These are phyloP conservation scores for Biston stratarius DNA, from an alignment of 2,888 invertebrate genomes.

Conservation along the genomic window DNA sequence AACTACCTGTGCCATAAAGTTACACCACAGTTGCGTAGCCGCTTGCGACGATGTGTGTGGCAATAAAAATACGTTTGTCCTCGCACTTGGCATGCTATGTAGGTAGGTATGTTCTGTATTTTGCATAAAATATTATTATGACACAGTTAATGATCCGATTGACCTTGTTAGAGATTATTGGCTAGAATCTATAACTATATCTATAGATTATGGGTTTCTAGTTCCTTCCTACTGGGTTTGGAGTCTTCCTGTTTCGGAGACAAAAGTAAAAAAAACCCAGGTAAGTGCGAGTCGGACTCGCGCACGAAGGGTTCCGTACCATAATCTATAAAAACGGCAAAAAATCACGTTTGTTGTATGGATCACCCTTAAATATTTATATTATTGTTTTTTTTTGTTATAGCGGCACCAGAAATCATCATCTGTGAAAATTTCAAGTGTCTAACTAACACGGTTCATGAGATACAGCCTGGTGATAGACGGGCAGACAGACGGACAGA, in stretches of 20 bases:
- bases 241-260: neutral
- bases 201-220: too few relatives aligned
- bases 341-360: too few relatives aligned
- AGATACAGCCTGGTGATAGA: too few relatives aligned
- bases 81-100: neutral
- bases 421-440: too few relatives aligned
- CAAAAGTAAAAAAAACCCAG: neutral
- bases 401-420: too few relatives aligned
- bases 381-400: too few relatives aligned
- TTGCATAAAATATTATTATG: neutral
- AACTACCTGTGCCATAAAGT: constrained; percentile 15
- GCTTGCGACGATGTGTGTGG: constrained; percentile 11
- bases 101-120: neutral
- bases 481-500: too few relatives aligned
- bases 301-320: too few relatives aligned
- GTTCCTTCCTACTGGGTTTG: neutral
- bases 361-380: too few relatives aligned
- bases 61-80: neutral
- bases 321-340: too few relatives aligned
- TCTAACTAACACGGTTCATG: too few relatives aligned
- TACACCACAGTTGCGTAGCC: constrained; percentile 22
- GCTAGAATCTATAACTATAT: neutral
- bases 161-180: neutral
- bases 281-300: too few relatives aligned
- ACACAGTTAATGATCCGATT: neutral